A percentile compares a stretch with the other conserved stretches of the same genome.
phyloP scores from a whole-genome alignment of 2,888 invertebrate species.

The Pelosia muscerda region DNA sequence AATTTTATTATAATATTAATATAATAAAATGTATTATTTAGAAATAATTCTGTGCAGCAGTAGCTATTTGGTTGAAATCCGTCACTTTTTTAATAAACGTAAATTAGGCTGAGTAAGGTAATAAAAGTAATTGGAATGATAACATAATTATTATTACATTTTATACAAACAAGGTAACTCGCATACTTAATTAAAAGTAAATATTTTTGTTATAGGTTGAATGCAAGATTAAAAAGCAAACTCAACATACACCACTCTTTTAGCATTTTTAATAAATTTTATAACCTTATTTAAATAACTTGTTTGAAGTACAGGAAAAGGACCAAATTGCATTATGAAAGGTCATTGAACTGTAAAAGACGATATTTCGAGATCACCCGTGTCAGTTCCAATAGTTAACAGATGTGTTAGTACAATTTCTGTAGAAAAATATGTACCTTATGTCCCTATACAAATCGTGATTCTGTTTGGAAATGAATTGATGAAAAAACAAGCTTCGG shows the following conservation, averaged over 20 bases:
- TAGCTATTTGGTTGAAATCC: slow-evolving; percentile 35
- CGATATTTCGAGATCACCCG: neutral
- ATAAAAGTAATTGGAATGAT: neutral
- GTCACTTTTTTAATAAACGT: slow-evolving; percentile 14
- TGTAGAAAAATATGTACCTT: too few species aligned
- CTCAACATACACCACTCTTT: too few species aligned
- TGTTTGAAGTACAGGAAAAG: neutral
- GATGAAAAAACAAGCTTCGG: too few species aligned
- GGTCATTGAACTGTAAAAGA: neutral
- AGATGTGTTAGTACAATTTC: neutral
- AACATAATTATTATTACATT: too few species aligned
- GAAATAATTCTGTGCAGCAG: slow-evolving; percentile 14
- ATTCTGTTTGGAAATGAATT: too few species aligned
- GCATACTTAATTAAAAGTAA: too few species aligned
- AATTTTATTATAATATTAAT: slow-evolving; percentile 36
- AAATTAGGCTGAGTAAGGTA: neutral
- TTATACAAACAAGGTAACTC: too few species aligned
- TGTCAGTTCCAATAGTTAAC: neutral
- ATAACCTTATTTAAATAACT: too few species aligned
- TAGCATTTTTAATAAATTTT: too few species aligned
- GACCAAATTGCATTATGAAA: neutral
- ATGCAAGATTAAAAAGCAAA: too few species aligned
- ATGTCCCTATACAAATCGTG: too few species aligned
- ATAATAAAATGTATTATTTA: neutral
- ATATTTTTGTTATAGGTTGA: too few species aligned